Evolutionary conservation across 2,888 invertebrate genomes (phyloP), one percentile per base, ranked within the genome.

Genomic region (Autographa pulchrina): DNA sequence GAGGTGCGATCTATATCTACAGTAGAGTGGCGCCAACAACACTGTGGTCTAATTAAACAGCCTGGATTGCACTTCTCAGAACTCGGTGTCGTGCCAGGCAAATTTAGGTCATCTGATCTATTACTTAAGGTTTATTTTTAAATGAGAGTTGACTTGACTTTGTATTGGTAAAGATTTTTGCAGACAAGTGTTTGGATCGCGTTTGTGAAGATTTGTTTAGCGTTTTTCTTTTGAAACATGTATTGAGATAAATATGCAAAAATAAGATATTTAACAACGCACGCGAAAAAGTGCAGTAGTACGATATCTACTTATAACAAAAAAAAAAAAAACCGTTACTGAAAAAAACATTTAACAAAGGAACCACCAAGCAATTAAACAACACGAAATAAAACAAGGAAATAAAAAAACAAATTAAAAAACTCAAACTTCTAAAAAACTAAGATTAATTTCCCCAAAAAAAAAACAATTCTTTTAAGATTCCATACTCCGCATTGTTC

Each of bases 401-500:
- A 38, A 61, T 63, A 74, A 60, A 11, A 62, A 64, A 68, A 35
- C n/a, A 32, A 63, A 70, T 62, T 56, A 43, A 68, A 41, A 61
- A 25, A 5, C 38, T 54, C 56, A 54, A 73, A 74, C 48, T 67
- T 74, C 8, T 60, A 18, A 43, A 67, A 76, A 74, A 62, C 65
- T 62, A 60, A 74, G 65, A 81, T 81, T 78, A 75, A 83, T 83
- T 81, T 77, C 68, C 65, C 68, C 41, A 58, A 72, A 78, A 58
- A 72, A 78, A 76, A 68, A 75, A 62, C 66, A 72, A 68, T 79
- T 74, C 61, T 38, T n/a, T n/a, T 35, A 85, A 74, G 70, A 85
- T 81, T 77, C 71, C 77, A 72, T 74, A 71, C 76, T 76, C 65
- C 32, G 54, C 72, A 74, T 81, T 81, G 76, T 80, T 85, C 68